Evolutionary conservation across 2,888 invertebrate species (phyloP).

Genomic region (Argynnis bischoffii): DNA sequence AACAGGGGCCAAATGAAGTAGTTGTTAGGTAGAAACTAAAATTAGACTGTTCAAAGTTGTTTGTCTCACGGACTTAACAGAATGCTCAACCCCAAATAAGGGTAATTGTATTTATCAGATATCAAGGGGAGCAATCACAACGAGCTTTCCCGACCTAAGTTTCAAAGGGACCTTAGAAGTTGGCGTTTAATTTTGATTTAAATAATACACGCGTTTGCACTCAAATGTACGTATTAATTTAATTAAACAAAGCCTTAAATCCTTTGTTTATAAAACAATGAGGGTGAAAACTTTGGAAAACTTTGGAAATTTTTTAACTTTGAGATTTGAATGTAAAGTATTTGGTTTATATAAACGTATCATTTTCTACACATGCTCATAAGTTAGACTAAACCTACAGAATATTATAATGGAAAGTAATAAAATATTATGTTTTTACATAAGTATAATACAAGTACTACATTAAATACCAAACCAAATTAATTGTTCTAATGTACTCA

Average conservation of each 20-base stretch:
- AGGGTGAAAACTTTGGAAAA: slow-evolving; percentile 10
- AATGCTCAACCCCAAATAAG: slow-evolving; percentile 17
- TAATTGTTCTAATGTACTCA: no score
- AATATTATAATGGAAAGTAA: no score
- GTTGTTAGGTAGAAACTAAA: no score
- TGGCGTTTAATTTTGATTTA: slow-evolving; percentile 27
- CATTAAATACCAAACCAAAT: no score
- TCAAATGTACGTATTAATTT: slow-evolving; percentile 21
- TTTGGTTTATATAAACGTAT: background rate
- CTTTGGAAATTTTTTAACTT: slow-evolving; percentile 7
- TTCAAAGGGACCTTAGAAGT: slow-evolving; percentile 16
- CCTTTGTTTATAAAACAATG: slow-evolving; percentile 16
- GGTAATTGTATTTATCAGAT: slow-evolving; percentile 28
- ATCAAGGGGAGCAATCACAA: slow-evolving; percentile 23
- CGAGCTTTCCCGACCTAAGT: slow-evolving; percentile 18
- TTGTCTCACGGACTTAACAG: background rate
- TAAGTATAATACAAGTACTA: no score
- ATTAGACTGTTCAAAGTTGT: no score
- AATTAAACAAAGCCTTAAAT: slow-evolving; percentile 20
- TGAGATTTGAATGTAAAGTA: slow-evolving; percentile 9
- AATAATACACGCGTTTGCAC: slow-evolving; percentile 22
- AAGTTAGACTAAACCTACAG: no score
- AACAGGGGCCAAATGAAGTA: no score
- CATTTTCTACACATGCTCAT: no score
- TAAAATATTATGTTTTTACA: no score